A percentile compares a stretch with the other conserved stretches of the same genome.
These are phyloP conservation scores for Phocoena sinus DNA, from an alignment of 2,113 vertebrate species.

Conservation along the genomic window DNA sequence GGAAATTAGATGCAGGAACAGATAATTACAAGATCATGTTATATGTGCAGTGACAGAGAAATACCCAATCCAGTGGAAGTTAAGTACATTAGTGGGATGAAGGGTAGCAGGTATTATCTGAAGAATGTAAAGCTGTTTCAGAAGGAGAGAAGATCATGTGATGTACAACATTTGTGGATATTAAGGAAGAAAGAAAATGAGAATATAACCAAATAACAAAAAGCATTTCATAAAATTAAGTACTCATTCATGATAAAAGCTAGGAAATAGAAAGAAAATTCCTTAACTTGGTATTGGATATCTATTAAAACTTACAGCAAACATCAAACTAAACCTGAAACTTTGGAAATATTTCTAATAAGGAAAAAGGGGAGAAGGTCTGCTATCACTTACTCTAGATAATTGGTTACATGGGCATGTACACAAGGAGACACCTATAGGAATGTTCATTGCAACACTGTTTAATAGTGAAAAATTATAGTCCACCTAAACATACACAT, in stretches of 20 bases:
- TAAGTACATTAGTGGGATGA: not conserved
- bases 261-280: not conserved
- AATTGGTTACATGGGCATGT: not conserved
- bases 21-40: not conserved
- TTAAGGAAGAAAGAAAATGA: not conserved
- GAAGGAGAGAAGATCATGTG: not conserved
- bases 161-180: not conserved
- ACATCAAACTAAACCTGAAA: not conserved
- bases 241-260: not conserved
- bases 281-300: not conserved
- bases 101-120: not conserved
- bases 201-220: not conserved
- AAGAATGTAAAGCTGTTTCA: not conserved
- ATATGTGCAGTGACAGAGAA: not conserved
- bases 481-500: not conserved
- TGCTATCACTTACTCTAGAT: not conserved
- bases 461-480: not conserved
- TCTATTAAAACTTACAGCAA: slow-evolving; percentile 10
- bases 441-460: not conserved
- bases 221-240: not conserved
- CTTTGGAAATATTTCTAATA: not conserved
- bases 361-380: not conserved
- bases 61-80: not conserved
- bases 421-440: not conserved
- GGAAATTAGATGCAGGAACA: not conserved